Percentiles rank a stretch among this genome's conserved stretches.
Evolutionary conservation across 2,888 invertebrate genomes (phyloP).

Genomic region (Oligia strigilis): DNA sequence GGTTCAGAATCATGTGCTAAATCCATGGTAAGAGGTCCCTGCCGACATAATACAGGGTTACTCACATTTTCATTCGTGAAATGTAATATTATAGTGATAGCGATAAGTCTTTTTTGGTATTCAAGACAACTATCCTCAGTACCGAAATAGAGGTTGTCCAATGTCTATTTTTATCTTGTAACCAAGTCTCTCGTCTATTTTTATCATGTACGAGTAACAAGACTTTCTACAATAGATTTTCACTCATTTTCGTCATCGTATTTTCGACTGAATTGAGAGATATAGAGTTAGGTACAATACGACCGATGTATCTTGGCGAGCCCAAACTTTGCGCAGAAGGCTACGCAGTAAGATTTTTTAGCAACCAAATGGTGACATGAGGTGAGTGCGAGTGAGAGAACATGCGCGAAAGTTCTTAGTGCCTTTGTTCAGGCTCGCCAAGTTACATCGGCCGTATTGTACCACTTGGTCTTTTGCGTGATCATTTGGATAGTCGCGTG

Average conservation of each 20-base stretch:
- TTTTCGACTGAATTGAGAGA: background rate
- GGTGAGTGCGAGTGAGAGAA: too few relatives aligned
- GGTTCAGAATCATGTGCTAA: too few relatives aligned
- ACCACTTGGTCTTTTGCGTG: background rate
- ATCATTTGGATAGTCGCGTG: background rate
- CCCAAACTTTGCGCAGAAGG: too few relatives aligned
- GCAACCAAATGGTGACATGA: too few relatives aligned
- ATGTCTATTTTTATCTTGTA: background rate
- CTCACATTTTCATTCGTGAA: background rate
- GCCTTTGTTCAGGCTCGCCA: too few relatives aligned
- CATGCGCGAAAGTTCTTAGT: too few relatives aligned
- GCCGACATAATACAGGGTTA: background rate
- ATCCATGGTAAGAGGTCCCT: too few relatives aligned
- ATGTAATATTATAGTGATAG: background rate
- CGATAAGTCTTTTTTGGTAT: background rate
- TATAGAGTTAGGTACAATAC: background rate
- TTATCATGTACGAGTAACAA: background rate
- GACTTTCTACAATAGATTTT: background rate
- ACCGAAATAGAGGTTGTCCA: background rate
- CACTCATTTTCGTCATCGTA: background rate
- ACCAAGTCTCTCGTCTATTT: background rate
- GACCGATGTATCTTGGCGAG: too few relatives aligned
- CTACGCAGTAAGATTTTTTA: too few relatives aligned
- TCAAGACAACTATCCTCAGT: background rate
- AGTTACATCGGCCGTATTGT: too few relatives aligned